Conservation (phyloP, 2,888 invertebrate species). For the Liopterus haemorrhoidalis region DNA sequence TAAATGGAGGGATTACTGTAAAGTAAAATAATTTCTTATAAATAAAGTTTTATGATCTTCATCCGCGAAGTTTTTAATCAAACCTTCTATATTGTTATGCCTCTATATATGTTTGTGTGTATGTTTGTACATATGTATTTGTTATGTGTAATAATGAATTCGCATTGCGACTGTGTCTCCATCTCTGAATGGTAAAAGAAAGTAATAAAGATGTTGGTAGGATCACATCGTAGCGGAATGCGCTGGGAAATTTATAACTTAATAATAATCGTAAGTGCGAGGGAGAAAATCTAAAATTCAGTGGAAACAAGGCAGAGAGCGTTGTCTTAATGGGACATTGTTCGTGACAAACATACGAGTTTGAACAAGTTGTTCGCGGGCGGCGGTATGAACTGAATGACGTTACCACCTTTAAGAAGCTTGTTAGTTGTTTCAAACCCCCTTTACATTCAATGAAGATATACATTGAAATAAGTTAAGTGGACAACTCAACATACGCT, state of each 20-base stretch:
- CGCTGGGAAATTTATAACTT: slow-evolving; percentile 11
- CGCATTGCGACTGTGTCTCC: no score
- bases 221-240: no score
- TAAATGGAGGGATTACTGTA: no score
- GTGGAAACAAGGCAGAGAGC: neutral
- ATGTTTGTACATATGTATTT: no score
- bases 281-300: slow-evolving; percentile 13
- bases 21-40: no score
- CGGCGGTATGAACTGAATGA: slow-evolving; percentile 11
- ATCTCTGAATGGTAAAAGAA: no score
- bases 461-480: slow-evolving; percentile 9
- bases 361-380: neutral
- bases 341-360: slow-evolving; percentile 6
- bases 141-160: no score
- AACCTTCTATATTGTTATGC: no score
- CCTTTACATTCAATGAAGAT: slow-evolving; percentile 16
- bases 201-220: no score
- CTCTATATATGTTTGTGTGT: no score
- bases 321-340: slow-evolving; percentile 16
- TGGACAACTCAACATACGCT: slow-evolving; percentile 8
- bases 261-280: slow-evolving; percentile 10
- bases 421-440: slow-evolving; percentile 7
- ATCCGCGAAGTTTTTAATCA: no score
- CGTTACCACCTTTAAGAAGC: slow-evolving; percentile 9
- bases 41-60: no score